Conservation (phyloP, 2,113 vertebrate genomes). For the Atractosteus spatula region DNA sequence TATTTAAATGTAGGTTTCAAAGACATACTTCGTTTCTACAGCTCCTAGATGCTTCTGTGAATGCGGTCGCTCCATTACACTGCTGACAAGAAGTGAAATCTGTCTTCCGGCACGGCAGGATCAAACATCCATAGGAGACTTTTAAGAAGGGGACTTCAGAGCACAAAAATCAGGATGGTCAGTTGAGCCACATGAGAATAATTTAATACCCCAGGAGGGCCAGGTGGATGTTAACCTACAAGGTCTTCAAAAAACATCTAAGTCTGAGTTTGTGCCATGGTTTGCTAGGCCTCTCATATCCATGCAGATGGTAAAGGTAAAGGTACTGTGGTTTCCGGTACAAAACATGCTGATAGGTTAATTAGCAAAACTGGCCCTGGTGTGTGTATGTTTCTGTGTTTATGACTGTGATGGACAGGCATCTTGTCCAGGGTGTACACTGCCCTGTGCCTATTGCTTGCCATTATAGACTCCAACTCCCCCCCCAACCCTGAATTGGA, state of each 20-base stretch:
- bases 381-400: no score
- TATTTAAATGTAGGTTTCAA: neutral
- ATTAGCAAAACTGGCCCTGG: neutral
- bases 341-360: neutral
- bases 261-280: neutral
- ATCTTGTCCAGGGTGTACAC: no score
- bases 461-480: no score
- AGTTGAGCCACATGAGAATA: neutral
- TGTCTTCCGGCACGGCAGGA: constrained; percentile 1
- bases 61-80: constrained; percentile 1
- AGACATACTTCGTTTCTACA: constrained; percentile 5
- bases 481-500: no score
- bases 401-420: no score
- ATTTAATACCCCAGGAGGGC: neutral
- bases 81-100: constrained; percentile 18
- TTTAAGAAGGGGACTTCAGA: neutral
- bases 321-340: constrained; percentile 4
- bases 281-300: neutral
- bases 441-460: no score
- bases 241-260: neutral
- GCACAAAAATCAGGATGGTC: neutral
- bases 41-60: constrained; percentile 1
- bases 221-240: neutral
- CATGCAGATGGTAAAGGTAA: neutral
- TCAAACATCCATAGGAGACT: neutral